phyloP scores from a whole-genome alignment of 2,888 invertebrate genomes.

The Tenthredo scrophulariae region DNA sequence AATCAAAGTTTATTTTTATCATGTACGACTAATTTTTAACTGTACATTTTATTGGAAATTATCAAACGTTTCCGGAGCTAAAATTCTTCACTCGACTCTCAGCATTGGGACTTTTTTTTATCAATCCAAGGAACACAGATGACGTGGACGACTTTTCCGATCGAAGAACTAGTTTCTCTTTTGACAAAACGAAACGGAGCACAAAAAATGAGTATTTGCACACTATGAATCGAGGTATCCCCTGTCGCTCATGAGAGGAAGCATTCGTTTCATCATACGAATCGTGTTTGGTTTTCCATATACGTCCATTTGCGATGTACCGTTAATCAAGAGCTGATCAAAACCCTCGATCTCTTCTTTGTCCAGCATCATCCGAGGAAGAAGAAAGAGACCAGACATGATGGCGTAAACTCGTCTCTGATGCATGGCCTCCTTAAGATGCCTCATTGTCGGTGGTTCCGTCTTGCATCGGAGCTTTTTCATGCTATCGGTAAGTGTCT shows the following conservation, averaged over 20 bases:
- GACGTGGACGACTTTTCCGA: too few relatives aligned
- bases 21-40: too few relatives aligned
- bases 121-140: too few relatives aligned
- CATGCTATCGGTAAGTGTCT: constrained; percentile 60
- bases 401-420: constrained; percentile 63
- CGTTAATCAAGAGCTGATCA: constrained; percentile 55
- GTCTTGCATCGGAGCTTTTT: constrained; percentile 60
- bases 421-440: constrained; percentile 62
- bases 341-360: constrained; percentile 62
- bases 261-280: constrained; percentile 59
- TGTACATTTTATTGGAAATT: too few relatives aligned
- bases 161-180: too few relatives aligned
- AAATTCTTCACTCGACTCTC: too few relatives aligned
- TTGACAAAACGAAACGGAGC: too few relatives aligned
- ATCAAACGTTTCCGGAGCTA: too few relatives aligned
- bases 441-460: constrained; percentile 61
- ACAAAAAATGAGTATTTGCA: background rate
- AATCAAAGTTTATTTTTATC: too few relatives aligned
- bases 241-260: constrained; percentile 61
- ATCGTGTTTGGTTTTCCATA: constrained; percentile 63
- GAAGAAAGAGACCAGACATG: constrained; percentile 61
- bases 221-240: constrained; percentile 62
- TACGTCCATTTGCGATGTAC: constrained; percentile 61
- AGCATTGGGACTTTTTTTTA: too few relatives aligned
- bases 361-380: constrained; percentile 64